Evolutionary conservation across 2,113 vertebrate genomes (phyloP).

Genomic region (Egretta garzetta): DNA sequence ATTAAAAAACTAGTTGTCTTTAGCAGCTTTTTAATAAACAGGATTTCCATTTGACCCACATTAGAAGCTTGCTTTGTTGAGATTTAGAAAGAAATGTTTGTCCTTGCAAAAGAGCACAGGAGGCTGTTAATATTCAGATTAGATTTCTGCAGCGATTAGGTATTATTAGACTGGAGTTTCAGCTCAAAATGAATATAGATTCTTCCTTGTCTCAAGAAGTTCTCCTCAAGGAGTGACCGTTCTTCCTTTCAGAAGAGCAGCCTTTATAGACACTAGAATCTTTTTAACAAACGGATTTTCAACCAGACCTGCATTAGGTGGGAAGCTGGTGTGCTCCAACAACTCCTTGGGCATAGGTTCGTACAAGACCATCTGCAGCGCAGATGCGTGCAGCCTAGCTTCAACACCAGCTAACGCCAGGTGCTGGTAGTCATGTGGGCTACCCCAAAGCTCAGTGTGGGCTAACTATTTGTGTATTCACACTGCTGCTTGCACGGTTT

Average conservation of each 20-base stretch:
- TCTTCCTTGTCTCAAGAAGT: neutral
- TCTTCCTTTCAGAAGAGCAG: neutral
- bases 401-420: neutral
- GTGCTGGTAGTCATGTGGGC: neutral
- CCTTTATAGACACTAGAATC: neutral
- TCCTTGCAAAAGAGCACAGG: neutral
- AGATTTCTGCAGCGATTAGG: neutral
- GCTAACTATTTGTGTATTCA: neutral
- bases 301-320: neutral
- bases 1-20: constrained; percentile 64
- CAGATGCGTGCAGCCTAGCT: neutral
- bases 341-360: neutral
- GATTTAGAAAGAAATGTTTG: constrained; percentile 23
- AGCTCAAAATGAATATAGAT: neutral
- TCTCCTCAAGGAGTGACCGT: neutral
- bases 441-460: neutral
- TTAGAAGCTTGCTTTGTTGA: constrained; percentile 6
- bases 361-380: accelerated
- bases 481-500: neutral
- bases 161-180: neutral
- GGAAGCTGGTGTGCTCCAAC: neutral
- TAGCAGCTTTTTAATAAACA: constrained; percentile 49
- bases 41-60: constrained; percentile 25
- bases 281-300: neutral
- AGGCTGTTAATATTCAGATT: neutral